Base-by-base conservation (phyloP, 2,888 invertebrate species). In the Hydraecia micacea region DNA sequence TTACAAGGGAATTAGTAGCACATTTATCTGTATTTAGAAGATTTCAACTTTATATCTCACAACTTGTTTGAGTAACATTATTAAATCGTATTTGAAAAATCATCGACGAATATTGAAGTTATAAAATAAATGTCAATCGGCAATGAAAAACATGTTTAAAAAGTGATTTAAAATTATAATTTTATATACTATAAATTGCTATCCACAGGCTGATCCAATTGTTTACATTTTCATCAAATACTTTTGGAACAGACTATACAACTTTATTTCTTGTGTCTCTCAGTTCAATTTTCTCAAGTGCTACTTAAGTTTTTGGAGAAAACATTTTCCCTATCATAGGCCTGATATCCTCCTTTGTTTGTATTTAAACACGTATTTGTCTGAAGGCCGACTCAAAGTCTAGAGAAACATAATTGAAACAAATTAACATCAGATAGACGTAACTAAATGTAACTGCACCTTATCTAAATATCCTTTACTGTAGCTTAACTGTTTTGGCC, bases 361-460 rank as follows among this genome's bases (percentile, higher is more conserved):
- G 32, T 63, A 62, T 25, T 66, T 36, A 7, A 49, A 46, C 62
- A 52, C 55, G 68, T 63, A 73, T 70, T 73, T 52, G 58, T 28
- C 58, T 52, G 52, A 77, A 80, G 77, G 68, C 68, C 62, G 73
- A 71, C 69, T 73, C 77, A 52, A 60, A 73, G 68, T 75, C 77
- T 80, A 73, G 65, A 62, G 73, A 55, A 84, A 65, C 67, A 65
- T 73, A 83, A 80, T 77, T 83, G 68, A 83, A 85, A 80, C 86
- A 77, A 85, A 80, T 83, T 83, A 83, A 80, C 73, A 83, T 73
- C 75, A 75, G 62, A 77, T 77, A 75, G 69, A 73, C 49, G 68
- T 46, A 42, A 73, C 55, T 71, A 62, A 80, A 75, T 77, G 86
- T 86, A 60, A 75, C 63, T 78, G 63, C 82, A 65, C 68, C 72